Evolutionary conservation across 2,797 vertebrate genomes (phyloP).

Genomic region (Sebastiscus albofasciatus): DNA sequence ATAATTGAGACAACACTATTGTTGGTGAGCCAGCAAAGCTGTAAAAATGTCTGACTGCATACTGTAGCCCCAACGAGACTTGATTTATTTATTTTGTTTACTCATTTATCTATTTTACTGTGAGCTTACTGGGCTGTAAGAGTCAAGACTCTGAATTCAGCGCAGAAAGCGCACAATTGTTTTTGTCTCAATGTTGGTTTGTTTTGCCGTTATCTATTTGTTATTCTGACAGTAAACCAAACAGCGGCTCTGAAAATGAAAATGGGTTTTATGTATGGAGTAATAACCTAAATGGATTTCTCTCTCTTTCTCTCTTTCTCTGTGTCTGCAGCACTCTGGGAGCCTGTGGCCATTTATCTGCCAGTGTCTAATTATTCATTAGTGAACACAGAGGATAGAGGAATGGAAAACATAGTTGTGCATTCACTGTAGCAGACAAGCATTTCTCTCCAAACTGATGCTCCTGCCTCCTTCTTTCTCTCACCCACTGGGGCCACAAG

Average conservation of each 20-base stretch:
- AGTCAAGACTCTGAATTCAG: slow-evolving; percentile 53
- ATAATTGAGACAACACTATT: background rate
- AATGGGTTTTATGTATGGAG: slow-evolving; percentile 85
- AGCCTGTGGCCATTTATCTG: slow-evolving; percentile 84
- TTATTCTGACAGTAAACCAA: slow-evolving; percentile 82
- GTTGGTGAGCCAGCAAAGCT: slow-evolving; percentile 10
- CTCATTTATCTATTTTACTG: slow-evolving; percentile 19
- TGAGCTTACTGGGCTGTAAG: slow-evolving; percentile 36
- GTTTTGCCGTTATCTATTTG: slow-evolving; percentile 81
- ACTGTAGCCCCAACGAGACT: slow-evolving; percentile 19
- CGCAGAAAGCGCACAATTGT: slow-evolving; percentile 60
- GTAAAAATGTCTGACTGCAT: slow-evolving; percentile 28
- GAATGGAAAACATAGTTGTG: slow-evolving; percentile 59
- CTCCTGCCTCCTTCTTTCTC: background rate
- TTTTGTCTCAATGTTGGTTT: slow-evolving; percentile 70
- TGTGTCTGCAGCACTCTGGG: slow-evolving; percentile 60
- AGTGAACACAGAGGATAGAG: slow-evolving; percentile 73
- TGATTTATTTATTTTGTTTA: slow-evolving; percentile 38
- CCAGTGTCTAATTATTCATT: slow-evolving; percentile 86
- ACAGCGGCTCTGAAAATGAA: slow-evolving; percentile 79
- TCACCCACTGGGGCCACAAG: background rate
- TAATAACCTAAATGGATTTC: slow-evolving; percentile 85
- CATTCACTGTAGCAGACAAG: slow-evolving; percentile 34
- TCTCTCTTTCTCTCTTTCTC: slow-evolving; percentile 3
- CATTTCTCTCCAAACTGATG: slow-evolving; percentile 3